Evolutionary conservation across 2,888 invertebrate species (phyloP).

Genomic region (Linnaemya vulpina): DNA sequence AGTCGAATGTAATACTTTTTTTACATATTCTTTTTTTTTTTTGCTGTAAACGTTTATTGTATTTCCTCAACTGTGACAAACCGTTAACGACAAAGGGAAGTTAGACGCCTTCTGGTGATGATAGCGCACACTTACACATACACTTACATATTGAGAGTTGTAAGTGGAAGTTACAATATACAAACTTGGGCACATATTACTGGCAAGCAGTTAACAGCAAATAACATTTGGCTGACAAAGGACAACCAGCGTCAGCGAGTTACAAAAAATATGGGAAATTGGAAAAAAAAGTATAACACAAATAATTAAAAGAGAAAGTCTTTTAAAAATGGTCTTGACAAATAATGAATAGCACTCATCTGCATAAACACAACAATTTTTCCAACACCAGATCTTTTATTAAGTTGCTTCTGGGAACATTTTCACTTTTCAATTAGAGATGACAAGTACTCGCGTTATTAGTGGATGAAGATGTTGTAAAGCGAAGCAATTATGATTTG

Average conservation of each 20-base stretch:
- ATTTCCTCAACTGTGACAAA: conserved; percentile 72
- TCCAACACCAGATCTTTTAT: conserved; percentile 13
- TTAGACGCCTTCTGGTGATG: conserved; percentile 72
- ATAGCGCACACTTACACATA: conserved; percentile 32
- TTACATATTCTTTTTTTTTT: conserved; percentile 19
- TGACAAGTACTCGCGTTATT: no score
- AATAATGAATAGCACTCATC: conserved; percentile 22
- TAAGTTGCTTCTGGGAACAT: background rate
- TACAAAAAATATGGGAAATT: conserved; percentile 2
- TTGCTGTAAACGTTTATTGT: conserved; percentile 64
- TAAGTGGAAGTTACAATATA: conserved; percentile 41
- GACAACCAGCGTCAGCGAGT: conserved; percentile 33
- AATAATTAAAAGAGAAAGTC: conserved; percentile 67
- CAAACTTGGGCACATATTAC: background rate
- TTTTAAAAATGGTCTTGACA: conserved; percentile 51
- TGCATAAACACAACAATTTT: background rate
- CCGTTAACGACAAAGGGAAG: conserved; percentile 72
- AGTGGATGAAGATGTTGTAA: no score
- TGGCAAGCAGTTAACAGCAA: conserved; percentile 29
- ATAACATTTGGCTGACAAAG: conserved; percentile 70
- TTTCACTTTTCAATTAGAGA: no score
- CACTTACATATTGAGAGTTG: background rate
- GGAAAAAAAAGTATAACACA: conserved; percentile 18
- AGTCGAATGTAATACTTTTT: conserved; percentile 17
- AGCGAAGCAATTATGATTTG: no score